Evolutionary conservation across 2,113 vertebrate genomes (phyloP).

Genomic region (Pachyramphus minor): DNA sequence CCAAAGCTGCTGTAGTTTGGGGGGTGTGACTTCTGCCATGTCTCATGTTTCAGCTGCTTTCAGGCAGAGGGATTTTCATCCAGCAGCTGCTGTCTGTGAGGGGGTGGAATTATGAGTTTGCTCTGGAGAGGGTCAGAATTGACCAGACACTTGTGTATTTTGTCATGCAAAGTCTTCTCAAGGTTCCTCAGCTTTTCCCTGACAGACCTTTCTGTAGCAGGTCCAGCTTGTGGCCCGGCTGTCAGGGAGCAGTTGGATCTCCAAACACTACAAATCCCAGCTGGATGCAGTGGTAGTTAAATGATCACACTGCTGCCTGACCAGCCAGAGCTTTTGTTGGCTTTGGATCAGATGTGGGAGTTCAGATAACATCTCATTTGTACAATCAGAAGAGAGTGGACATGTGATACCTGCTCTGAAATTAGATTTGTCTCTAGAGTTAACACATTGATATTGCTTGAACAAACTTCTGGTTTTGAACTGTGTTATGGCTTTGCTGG

Average conservation of each 20-base stretch:
- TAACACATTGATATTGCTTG: not conserved
- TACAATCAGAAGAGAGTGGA: not conserved
- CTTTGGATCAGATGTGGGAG: not conserved
- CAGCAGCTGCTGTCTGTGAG: not conserved
- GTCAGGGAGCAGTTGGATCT: not conserved
- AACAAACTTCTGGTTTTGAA: not conserved
- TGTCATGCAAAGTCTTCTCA: not conserved
- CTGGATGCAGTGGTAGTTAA: not conserved
- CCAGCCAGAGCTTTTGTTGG: not conserved
- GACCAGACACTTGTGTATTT: not conserved
- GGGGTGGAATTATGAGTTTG: not conserved
- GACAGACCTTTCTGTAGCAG: not conserved
- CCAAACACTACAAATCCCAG: not conserved
- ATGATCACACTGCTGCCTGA: not conserved
- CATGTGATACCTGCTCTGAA: not conserved
- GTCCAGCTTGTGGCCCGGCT: not conserved
- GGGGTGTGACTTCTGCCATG: not conserved
- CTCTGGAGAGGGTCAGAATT: not conserved
- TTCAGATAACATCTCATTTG: not conserved
- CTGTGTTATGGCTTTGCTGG: not conserved
- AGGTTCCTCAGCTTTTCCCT: not conserved
- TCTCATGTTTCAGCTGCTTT: not conserved
- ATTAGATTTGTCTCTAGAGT: not conserved
- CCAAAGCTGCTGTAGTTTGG: not conserved
- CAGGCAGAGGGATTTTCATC: not conserved